These are phyloP conservation scores for Erynnis tages DNA, from an alignment of 2,888 invertebrate genomes.

Conservation along the genomic window DNA sequence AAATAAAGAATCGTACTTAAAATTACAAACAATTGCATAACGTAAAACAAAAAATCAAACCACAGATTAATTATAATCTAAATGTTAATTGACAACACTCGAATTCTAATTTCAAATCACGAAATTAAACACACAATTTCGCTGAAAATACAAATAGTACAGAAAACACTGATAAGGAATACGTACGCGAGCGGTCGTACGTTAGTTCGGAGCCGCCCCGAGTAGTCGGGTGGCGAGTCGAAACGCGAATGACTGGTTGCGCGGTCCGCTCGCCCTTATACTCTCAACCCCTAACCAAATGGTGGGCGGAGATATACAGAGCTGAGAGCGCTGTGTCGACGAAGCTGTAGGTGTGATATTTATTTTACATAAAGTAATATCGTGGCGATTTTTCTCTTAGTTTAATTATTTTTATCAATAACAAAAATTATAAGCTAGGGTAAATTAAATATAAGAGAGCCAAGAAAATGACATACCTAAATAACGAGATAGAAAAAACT, in stretches of 20 bases:
- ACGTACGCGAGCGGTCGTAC: constrained; percentile 73
- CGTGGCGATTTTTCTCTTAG: no score
- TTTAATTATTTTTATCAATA: no score
- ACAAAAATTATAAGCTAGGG: no score
- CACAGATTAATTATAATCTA: no score
- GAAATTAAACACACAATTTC: constrained; percentile 19
- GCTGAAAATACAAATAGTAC: constrained; percentile 2
- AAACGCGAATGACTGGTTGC: constrained; percentile 59
- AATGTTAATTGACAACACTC: no score
- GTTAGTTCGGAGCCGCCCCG: constrained; percentile 55
- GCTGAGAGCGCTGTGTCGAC: constrained; percentile 25
- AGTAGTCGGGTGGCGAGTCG: constrained; percentile 61
- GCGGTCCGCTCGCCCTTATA: constrained; percentile 64
- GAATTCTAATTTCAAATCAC: no score
- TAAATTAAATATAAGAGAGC: no score
- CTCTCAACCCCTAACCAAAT: constrained; percentile 48
- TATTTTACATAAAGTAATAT: no score
- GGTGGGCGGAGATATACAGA: constrained; percentile 58
- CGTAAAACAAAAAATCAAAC: background rate
- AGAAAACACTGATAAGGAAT: constrained; percentile 44
- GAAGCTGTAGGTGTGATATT: background rate
- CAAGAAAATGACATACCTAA: no score
- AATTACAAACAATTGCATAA: background rate
- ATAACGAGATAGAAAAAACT: no score
- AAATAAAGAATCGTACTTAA: no score